phyloP scores from a whole-genome alignment of 2,797 vertebrate genomes.

The Propithecus deckenii region DNA sequence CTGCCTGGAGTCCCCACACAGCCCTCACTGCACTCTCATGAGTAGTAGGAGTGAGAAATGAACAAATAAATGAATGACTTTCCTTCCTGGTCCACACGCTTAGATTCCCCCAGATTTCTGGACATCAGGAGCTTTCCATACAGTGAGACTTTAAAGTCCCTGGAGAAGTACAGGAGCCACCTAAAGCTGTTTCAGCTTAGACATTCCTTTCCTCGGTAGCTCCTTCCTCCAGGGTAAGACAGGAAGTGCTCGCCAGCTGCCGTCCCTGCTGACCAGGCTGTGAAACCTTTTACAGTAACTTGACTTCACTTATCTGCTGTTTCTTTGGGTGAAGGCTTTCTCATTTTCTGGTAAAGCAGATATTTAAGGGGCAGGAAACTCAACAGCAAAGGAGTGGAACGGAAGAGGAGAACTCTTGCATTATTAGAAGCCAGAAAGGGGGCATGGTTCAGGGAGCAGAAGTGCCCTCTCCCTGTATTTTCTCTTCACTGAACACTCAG shows the following conservation, averaged over 20 bases:
- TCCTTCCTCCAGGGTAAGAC: not conserved
- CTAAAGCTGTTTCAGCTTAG: not conserved
- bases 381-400: not conserved
- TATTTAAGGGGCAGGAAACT: constrained; percentile 45
- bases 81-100: not conserved
- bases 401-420: not conserved
- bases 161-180: not conserved
- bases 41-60: not conserved
- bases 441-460: not conserved
- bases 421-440: not conserved
- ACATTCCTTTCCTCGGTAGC: not conserved
- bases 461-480: not conserved
- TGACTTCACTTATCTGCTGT: not conserved
- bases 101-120: too few species aligned
- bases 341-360: constrained; percentile 45
- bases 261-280: constrained; percentile 19
- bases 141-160: not conserved
- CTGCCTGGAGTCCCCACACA: not conserved
- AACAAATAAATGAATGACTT: not conserved
- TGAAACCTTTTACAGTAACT: not conserved
- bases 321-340: not conserved
- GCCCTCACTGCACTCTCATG: not conserved
- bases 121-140: not conserved
- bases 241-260: constrained; percentile 29
- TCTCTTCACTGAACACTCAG: not conserved